Evolutionary conservation across 1,140 invertebrate species (phyloP).

Genomic region (Drosophila grimshawi): DNA sequence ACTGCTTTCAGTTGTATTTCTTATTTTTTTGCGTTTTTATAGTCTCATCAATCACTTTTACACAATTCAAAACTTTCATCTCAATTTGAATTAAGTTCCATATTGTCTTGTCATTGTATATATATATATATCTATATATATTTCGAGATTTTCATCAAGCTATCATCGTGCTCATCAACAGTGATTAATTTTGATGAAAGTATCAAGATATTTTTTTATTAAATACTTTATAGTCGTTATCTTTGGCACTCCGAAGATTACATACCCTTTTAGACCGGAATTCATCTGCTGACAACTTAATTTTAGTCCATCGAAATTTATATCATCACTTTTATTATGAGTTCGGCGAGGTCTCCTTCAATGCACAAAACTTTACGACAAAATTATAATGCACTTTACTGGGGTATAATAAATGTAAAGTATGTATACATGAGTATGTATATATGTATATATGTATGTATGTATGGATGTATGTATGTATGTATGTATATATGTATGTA

Average conservation of each 20-base stretch:
- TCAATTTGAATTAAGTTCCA: constrained; percentile 4
- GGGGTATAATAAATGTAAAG: no score
- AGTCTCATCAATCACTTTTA: constrained; percentile 7
- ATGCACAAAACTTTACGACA: no score
- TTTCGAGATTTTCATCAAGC: background rate
- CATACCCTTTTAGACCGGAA: background rate
- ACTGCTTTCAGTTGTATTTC: constrained; percentile 9
- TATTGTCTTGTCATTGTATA: background rate
- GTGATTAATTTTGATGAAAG: background rate
- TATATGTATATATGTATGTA: background rate
- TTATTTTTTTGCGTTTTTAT: background rate
- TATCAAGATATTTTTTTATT: background rate
- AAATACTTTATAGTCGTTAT: background rate
- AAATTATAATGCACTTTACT: no score
- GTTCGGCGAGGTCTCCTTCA: no score
- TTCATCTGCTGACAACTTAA: no score
- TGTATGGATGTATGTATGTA: background rate
- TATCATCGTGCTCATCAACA: background rate
- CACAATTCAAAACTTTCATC: constrained; percentile 19
- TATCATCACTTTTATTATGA: no score
- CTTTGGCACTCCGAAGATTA: no score
- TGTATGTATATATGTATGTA: background rate
- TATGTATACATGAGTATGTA: no score
- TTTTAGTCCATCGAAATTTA: no score
- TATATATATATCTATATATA: no score